phyloP scores from a whole-genome alignment of 2,113 vertebrate species.

The Callospermophilus lateralis region DNA sequence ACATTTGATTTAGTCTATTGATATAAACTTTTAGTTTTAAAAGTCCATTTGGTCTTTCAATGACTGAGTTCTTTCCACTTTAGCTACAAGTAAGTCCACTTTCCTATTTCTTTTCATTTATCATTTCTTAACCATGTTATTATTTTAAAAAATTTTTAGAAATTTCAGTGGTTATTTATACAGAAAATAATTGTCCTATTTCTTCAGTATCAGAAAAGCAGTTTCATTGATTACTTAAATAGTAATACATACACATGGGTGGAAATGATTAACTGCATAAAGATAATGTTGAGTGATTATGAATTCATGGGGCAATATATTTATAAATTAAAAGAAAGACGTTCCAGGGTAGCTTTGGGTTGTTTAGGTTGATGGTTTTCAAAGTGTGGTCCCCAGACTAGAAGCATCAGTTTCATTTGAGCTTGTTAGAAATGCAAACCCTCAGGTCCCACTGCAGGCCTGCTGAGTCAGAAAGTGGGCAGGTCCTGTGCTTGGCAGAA shows the following conservation, averaged over 20 bases:
- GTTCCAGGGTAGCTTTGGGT: background rate
- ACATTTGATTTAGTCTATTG: background rate
- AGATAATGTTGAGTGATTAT: background rate
- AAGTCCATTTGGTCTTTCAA: background rate
- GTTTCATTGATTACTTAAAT: conserved; percentile 4
- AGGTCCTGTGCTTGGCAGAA: background rate
- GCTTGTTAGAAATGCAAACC: background rate
- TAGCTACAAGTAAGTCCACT: background rate
- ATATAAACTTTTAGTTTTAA: conserved; percentile 2
- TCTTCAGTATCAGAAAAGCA: background rate
- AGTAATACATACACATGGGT: background rate
- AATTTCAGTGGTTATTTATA: background rate
- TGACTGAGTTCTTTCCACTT: conserved; percentile 29
- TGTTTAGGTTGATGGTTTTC: background rate
- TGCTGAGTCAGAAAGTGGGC: background rate
- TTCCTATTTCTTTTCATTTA: background rate
- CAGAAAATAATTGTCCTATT: conserved; percentile 10
- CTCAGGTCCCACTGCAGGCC: background rate
- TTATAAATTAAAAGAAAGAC: conserved; percentile 11
- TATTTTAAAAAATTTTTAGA: background rate
- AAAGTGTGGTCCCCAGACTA: no score
- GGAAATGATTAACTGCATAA: conserved; percentile 20
- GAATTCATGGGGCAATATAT: background rate
- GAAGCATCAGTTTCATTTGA: background rate
- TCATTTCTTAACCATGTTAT: background rate